These are phyloP conservation scores for Apoderus coryli DNA, from an alignment of 2,888 invertebrate genomes.

Conservation along the genomic window DNA sequence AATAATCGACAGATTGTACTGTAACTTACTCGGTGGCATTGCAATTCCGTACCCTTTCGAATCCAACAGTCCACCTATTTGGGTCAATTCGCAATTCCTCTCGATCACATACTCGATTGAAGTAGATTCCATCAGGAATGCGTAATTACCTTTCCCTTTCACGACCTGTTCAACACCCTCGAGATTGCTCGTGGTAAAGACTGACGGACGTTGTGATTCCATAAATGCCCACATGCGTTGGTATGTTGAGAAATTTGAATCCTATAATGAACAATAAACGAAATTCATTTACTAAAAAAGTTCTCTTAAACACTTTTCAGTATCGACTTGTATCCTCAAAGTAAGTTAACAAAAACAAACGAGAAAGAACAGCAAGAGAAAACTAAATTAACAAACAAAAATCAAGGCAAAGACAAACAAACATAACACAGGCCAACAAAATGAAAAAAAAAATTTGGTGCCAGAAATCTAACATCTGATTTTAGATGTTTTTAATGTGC, in stretches of 20 bases:
- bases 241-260: slow-evolving; percentile 87
- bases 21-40: slow-evolving; percentile 74
- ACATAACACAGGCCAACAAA: no score
- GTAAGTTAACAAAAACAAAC: no score
- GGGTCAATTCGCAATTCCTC: slow-evolving; percentile 77
- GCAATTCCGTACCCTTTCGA: slow-evolving; percentile 94
- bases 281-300: no score
- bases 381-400: no score
- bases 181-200: slow-evolving; percentile 71
- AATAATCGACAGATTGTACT: no score
- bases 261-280: slow-evolving; percentile 36
- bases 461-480: no score
- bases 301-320: slow-evolving; percentile 3
- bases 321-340: no score
- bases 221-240: slow-evolving; percentile 94
- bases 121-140: slow-evolving; percentile 95
- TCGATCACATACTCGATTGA: slow-evolving; percentile 90
- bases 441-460: no score
- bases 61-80: slow-evolving; percentile 84
- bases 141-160: slow-evolving; percentile 75
- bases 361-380: no score
- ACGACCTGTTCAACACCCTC: slow-evolving; percentile 85
- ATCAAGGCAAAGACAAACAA: no score
- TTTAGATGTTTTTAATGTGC: no score
- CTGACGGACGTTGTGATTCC: slow-evolving; percentile 75